Percentiles rank a stretch among this genome's conserved stretches.
Conservation (phyloP, 1,140 invertebrate species). For the Euschistus heros region DNA sequence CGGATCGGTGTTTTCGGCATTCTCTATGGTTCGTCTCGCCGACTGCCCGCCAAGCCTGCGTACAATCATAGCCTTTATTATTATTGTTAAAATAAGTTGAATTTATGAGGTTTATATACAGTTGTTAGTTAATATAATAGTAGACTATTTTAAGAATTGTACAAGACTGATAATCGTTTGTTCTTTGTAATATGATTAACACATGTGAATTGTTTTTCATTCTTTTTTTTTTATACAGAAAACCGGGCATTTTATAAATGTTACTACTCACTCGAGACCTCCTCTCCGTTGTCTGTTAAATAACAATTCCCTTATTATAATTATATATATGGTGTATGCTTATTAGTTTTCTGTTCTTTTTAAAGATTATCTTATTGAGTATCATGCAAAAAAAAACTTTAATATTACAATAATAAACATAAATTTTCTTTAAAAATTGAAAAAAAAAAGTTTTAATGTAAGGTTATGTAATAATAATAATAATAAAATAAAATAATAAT, state of each 20-base stretch:
- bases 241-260: neutral
- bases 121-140: slow-evolving; percentile 10
- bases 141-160: neutral
- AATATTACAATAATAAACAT: neutral
- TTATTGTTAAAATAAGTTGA: slow-evolving; percentile 16
- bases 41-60: neutral
- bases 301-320: neutral
- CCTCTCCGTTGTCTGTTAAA: neutral
- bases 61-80: neutral
- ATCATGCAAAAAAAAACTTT: slow-evolving; percentile 12
- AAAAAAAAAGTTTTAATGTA: slow-evolving; percentile 15
- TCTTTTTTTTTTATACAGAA: slow-evolving; percentile 3
- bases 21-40: neutral
- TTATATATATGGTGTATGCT: slow-evolving; percentile 7
- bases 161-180: slow-evolving; percentile 14
- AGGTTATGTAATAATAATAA: slow-evolving; percentile 12
- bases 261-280: slow-evolving; percentile 8
- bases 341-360: slow-evolving; percentile 12
- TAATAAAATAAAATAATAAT: slow-evolving; percentile 12
- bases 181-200: slow-evolving; percentile 7
- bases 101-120: slow-evolving; percentile 13
- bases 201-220: neutral
- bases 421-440: slow-evolving; percentile 6
- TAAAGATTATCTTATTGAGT: slow-evolving; percentile 1
- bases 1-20: slow-evolving; percentile 12